Evolutionary conservation across 2,888 invertebrate species (phyloP), one percentile per base, ranked within the genome.

Genomic region (Arge pagana): DNA sequence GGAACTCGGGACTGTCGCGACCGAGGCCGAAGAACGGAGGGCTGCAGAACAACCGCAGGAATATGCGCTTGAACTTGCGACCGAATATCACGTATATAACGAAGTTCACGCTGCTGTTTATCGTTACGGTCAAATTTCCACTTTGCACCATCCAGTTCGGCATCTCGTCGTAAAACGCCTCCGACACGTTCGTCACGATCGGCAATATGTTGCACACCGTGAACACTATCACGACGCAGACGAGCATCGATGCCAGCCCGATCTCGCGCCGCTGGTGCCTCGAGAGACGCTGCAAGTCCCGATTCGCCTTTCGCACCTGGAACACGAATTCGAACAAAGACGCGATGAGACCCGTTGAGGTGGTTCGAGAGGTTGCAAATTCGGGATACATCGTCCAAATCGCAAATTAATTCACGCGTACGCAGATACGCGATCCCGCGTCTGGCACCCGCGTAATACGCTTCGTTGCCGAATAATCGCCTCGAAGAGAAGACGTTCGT

Each of bases 51-150:
- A 89, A 82, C 76, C 87, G 81, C 61, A 91, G 78, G 76, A 94
- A 93, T 59, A 94, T 85, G 56, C 90, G 82, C 73, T 93, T 91
- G 80, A 97, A 97, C 76, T 97, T 96, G 75, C 96, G 93, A 1
- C 97, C 97, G 76, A 97, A 96, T 61, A 96, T 96, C 60, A 96
- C 96, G 80, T 98, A 98, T 66, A 98, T 95, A 60, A 98, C 87
- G 77, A 98, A 97, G 79, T 98, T 98, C 57, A 96, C 93, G 71
- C 96, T 95, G 70, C 96, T 96, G 81, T 98, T 98, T 74, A 97
- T 87, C 58, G 95, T 96, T 51, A 98, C 96, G 57, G 97, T 83
- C 50, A 97, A 84, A 79, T 98, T 97, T 71, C 91, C 93, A 28
- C 85, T 83, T 69, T 90, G 88, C 48, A 93, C 87, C 65, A 92